Base-by-base conservation (phyloP, 1,140 invertebrate species). In the Pteromalus puparum region DNA sequence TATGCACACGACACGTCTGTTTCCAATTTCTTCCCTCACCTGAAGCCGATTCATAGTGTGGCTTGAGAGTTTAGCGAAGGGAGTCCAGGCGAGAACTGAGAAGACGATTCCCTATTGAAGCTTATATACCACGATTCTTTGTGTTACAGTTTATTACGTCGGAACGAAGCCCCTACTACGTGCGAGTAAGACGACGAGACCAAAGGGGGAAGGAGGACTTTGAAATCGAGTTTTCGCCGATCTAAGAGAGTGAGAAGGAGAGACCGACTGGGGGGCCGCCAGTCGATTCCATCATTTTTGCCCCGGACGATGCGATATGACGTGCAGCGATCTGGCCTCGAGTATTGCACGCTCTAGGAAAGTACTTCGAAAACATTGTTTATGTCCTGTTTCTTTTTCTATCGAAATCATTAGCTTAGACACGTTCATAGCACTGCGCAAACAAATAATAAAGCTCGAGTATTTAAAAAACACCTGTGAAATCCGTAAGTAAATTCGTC, bases 71-170 rank as follows among this genome's bases (percentile, higher is more conserved):
- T 12, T 3, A 24, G 88, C 85, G 89, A 88, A 91, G 15, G 21
- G 88, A 90, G 88, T 89, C 88, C 83, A 86, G 83, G 28, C 24
- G 85, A 70, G 86, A 90, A 92, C 91, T 92, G 91, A 89, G 87
- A 91, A 88, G 87, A 90, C 88, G 88, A 91, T 89, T 82, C 86
- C 85, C 80, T 76, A 88, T n/a, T 80, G 75, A 87, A 86, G 89
- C 90, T 92, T 92, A 92, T 92, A 92, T 92, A 92, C 82, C 26
- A 12, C 61, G 87, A 89, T 90, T 91, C 91, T 91, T 92, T 91
- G 92, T 92, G 92, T 92, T 92, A 92, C 90, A 91, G 85, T 91
- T 92, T 91, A 91, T 81, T 70, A 72, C 78, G 34, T 79, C 28
- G 75, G 53, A 21, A 74, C 34, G 34, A 21, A 5, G 67, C 28